Evolutionary conservation across 2,113 vertebrate genomes (phyloP), one percentile per base, ranked within the genome.

Genomic region (Caloenas nicobarica): DNA sequence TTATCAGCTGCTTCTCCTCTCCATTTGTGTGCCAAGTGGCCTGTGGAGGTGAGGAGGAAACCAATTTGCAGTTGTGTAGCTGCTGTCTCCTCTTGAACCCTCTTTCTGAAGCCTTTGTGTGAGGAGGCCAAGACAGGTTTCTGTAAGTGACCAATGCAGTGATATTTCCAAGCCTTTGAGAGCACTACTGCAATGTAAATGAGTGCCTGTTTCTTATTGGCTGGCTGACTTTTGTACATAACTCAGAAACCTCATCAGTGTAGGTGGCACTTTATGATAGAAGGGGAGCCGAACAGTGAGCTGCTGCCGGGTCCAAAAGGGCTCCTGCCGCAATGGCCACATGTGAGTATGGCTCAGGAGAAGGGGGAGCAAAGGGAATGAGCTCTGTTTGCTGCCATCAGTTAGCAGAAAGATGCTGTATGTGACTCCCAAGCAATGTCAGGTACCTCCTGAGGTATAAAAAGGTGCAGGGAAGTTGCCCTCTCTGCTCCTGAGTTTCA

Each of bases 281-380:
- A 78, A 74, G 24, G 4, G 24, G n/a, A 71, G 8, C 11, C 6
- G 1, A 42, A 44, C 48, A 57, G 14, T 42, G 53, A 83, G 46
- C 56, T 53, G 13, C 38, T 65, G 23, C 25, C 60, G 23, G 57
- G 34, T 46, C 68, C 40, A 7, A 2, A 48, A 66, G 50, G n/a
- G n/a, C 8, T 86, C 13, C 57, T 72, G 42, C 16, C 1, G 0
- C 11, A 29, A 13, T 16, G 51, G 71, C 28, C 33, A 13, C 0
- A 0, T 3, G 2, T 50, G 44, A n/a, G 34, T 44, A 4, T 0
- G 6, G 48, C 72, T 77, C 38, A 33, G 91, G 44, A 61, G 69
- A 56, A 78, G 51, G 7, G 40, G 14, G 3, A 69, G 19, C 61
- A 17, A 18, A 6, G 4, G 34, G 26, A 76, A 40, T 4, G 5